Evolutionary conservation across 2,113 vertebrate species (phyloP).

Genomic region (Corydoras sp.): DNA sequence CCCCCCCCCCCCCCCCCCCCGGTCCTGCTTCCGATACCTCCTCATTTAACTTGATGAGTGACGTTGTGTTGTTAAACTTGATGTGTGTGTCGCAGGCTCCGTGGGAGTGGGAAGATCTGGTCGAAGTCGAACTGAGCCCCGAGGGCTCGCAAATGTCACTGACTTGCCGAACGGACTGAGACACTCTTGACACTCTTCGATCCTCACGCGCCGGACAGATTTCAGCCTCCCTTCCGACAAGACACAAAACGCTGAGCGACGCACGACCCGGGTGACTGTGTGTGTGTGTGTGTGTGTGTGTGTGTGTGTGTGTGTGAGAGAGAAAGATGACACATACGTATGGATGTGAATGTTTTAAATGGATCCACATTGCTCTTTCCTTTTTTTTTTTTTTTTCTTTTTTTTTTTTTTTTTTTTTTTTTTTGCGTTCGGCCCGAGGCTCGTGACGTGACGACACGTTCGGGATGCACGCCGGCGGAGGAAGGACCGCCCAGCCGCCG

Average conservation of each 20-base stretch:
- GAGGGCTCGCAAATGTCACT: slow-evolving; percentile 27
- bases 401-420: slow-evolving; percentile 22
- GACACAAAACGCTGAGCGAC: slow-evolving; percentile 1
- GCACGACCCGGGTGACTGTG: slow-evolving; percentile 30
- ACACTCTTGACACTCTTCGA: slow-evolving; percentile 29
- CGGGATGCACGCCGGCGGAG: too few relatives aligned
- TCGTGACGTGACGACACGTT: too few relatives aligned
- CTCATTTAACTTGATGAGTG: neutral
- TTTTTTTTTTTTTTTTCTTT: slow-evolving; percentile 32
- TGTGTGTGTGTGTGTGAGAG: slow-evolving; percentile 24
- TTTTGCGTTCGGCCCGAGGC: neutral
- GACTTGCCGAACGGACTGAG: slow-evolving; percentile 30
- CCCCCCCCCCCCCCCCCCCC: neutral
- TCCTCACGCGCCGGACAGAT: slow-evolving; percentile 38
- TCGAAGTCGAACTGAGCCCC: slow-evolving; percentile 88
- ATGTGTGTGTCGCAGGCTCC: slow-evolving; percentile 69
- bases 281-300: slow-evolving; percentile 35
- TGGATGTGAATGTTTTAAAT: slow-evolving; percentile 49
- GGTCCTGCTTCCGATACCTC: slow-evolving; percentile 19
- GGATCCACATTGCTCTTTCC: slow-evolving; percentile 52
- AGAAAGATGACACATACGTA: slow-evolving; percentile 4
- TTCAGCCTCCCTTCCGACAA: slow-evolving; percentile 15
- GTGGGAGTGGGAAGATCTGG: slow-evolving; percentile 96
- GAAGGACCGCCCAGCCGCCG: too few relatives aligned
- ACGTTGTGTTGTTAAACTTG: neutral